Percentiles rank a stretch among this genome's conserved stretches.
Conservation (phyloP, 2,888 invertebrate genomes). For the Cephus spinipes region DNA sequence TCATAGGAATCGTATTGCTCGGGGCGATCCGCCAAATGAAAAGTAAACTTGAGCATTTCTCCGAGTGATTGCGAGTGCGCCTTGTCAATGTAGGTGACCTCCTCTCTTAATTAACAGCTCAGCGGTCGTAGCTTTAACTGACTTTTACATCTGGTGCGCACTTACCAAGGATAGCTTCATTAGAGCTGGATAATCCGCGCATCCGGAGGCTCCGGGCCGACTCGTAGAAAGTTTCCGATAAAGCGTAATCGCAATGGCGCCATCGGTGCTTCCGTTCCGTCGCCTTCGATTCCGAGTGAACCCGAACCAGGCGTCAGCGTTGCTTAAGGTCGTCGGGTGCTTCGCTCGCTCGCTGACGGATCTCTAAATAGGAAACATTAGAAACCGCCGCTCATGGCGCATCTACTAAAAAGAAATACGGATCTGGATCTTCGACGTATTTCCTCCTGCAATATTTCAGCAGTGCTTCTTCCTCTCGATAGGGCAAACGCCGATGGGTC, state of each 20-base stretch:
- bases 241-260: background rate
- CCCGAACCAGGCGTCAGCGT: background rate
- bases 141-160: constrained; percentile 18
- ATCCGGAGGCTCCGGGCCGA: background rate
- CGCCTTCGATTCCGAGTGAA: background rate
- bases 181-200: constrained; percentile 12
- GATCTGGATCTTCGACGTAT: background rate
- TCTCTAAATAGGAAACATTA: background rate
- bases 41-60: constrained; percentile 41
- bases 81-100: constrained; percentile 58
- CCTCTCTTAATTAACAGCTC: constrained; percentile 58
- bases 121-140: constrained; percentile 21
- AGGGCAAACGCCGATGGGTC: background rate
- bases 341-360: background rate
- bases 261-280: background rate
- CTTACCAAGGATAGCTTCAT: constrained; percentile 15
- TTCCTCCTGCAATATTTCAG: background rate
- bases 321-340: background rate
- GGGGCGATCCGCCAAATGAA: constrained; percentile 15
- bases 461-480: background rate
- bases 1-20: background rate
- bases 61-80: constrained; percentile 25
- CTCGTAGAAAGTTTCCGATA: constrained; percentile 4
- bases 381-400: background rate
- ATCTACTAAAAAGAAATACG: no score